These are phyloP conservation scores for Leptosomus discolor DNA, from an alignment of 2,113 vertebrate species.

Conservation along the genomic window DNA sequence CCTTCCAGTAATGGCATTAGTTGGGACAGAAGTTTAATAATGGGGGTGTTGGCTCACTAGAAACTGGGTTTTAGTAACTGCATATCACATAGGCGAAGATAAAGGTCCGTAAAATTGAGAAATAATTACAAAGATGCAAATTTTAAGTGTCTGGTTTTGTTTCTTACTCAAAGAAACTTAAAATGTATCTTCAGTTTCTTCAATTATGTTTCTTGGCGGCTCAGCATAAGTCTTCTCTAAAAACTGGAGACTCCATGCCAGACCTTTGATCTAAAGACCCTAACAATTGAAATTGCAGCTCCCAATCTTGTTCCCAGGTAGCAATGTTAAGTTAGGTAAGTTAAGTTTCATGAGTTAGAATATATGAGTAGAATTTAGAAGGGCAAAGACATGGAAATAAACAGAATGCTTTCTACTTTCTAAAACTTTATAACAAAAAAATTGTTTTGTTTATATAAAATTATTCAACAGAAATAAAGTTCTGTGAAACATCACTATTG, in stretches of 20 bases:
- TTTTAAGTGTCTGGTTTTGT: neutral
- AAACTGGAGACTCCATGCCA: neutral
- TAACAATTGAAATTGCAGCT: neutral
- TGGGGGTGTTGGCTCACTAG: neutral
- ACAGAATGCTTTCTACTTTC: neutral
- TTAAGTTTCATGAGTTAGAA: neutral
- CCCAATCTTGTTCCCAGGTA: neutral
- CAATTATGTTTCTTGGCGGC: neutral
- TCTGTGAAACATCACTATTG: neutral
- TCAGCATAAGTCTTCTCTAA: neutral
- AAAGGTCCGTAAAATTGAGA: neutral
- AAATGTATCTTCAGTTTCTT: neutral
- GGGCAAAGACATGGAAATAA: neutral
- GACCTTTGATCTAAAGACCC: neutral
- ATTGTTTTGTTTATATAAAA: neutral
- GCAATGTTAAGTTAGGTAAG: neutral
- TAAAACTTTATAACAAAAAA: neutral
- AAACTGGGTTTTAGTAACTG: neutral
- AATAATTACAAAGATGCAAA: neutral
- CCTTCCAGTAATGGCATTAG: neutral
- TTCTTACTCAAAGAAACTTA: neutral
- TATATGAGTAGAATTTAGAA: neutral
- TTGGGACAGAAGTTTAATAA: neutral
- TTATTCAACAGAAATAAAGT: neutral
- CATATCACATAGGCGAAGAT: neutral